Base-by-base conservation (phyloP, 1,140 invertebrate genomes). In the Aphis gossypii region DNA sequence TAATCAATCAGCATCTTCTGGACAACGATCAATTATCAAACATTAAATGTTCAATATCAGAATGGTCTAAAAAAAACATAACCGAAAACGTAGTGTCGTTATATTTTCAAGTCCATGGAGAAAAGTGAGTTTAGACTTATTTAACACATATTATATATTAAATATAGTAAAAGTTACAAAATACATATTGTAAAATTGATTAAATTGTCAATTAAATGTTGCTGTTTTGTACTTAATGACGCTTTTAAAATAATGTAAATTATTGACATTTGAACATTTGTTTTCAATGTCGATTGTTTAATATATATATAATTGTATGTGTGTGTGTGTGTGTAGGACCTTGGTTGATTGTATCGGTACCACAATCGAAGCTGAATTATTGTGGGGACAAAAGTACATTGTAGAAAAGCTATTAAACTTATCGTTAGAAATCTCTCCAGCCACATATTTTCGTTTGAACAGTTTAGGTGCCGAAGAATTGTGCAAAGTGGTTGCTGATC, bases 371-470 rank as follows among this genome's bases (percentile, higher is more conserved):
- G 92, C 92, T 94, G 94, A 96, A 93, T 94, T 95, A 68, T 92
- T 96, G 18, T 95, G 95, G 94, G 96, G 96, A 25, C 93, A 94
- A n/a, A 94, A 95, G 94, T 95, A 95, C 94, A 96, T 97, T 38
- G 95, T 95, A 93, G 97, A 97, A 95, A 95, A 95, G 23, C 93
- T 97, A 8, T 94, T 96, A 44, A 96, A 95, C 18, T 95, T 98
- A 18, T 97, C 96, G 91, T 99, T 99, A 95, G 96, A 97, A 94
- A 98, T 99, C 94, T 99, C 99, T 2, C 98, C 99, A 0, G 96
- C 97, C 95, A 97, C 99, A 18, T 99, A 99, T 95, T 99, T 98
- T 94, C 96, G 97, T 97, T 96, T 99, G 7, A 99, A 99, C 95
- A 98, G 98, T 21, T 95, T 95, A 54, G 98, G 96, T 8, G 98